A percentile compares a stretch with the other conserved stretches of the same genome.
Evolutionary conservation across 2,113 vertebrate genomes (phyloP).

Genomic region (Arenaria interpres): DNA sequence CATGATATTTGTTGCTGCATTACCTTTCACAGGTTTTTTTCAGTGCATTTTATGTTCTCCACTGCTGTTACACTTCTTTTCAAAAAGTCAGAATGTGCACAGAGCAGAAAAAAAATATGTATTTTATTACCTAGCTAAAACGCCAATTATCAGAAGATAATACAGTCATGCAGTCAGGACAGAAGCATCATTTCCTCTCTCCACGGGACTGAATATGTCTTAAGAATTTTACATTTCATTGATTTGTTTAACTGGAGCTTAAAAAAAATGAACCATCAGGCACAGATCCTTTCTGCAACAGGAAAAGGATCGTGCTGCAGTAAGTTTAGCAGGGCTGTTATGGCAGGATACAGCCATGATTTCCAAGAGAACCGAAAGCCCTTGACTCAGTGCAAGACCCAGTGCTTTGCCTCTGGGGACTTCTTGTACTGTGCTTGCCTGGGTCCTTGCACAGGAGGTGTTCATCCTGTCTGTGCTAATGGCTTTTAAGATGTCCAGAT

Average conservation of each 20-base stretch:
- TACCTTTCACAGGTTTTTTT: not conserved
- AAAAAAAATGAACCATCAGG: not conserved
- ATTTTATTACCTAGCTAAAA: constrained; percentile 13
- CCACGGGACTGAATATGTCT: not conserved
- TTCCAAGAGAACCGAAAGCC: not conserved
- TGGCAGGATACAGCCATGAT: not conserved
- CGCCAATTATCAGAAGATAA: constrained; percentile 33
- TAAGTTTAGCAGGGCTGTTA: not conserved
- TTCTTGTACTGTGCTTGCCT: not conserved
- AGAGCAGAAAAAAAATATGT: not conserved
- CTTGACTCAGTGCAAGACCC: not conserved
- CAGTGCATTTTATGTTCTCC: not conserved
- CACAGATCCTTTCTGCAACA: not conserved
- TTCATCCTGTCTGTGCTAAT: not conserved
- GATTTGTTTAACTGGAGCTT: constrained; percentile 32
- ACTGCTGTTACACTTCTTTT: not conserved
- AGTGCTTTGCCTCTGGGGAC: not conserved
- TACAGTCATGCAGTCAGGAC: not conserved
- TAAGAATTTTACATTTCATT: constrained; percentile 40
- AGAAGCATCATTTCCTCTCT: constrained; percentile 25
- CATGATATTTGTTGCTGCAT: not conserved
- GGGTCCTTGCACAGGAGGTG: not conserved
- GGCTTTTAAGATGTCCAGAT: not conserved
- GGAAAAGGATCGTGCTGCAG: not conserved
- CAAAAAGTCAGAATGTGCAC: not conserved